A percentile compares a stretch with the other conserved stretches of the same genome.
These are phyloP conservation scores for Indri indri DNA, from an alignment of 2,113 vertebrate genomes.

Conservation along the genomic window DNA sequence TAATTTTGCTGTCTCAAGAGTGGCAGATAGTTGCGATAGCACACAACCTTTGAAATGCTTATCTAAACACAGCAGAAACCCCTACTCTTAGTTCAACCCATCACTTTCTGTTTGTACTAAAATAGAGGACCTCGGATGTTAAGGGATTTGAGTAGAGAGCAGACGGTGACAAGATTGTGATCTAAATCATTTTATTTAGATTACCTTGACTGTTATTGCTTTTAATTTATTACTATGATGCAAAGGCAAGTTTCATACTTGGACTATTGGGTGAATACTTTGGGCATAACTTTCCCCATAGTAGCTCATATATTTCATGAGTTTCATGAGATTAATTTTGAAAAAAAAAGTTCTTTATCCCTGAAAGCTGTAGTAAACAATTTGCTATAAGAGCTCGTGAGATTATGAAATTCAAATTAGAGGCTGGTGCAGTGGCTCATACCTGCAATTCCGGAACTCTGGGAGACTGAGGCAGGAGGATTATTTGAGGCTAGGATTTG, in stretches of 20 bases:
- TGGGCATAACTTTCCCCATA: background rate
- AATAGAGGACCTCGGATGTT: background rate
- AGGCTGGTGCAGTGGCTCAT: no score
- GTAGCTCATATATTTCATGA: background rate
- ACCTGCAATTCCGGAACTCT: no score
- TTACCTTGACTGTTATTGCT: background rate
- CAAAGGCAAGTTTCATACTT: background rate
- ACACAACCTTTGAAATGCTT: conserved; percentile 7
- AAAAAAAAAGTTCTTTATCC: background rate
- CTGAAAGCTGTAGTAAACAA: background rate
- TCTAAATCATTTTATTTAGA: background rate
- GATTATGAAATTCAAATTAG: background rate
- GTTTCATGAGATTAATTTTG: background rate
- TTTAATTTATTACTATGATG: background rate
- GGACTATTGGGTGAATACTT: background rate
- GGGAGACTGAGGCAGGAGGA: no score
- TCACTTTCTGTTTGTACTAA: background rate
- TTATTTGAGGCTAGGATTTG: no score
- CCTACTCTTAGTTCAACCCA: background rate
- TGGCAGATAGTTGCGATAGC: conserved; percentile 46
- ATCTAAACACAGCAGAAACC: conserved; percentile 42
- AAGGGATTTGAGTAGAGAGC: background rate
- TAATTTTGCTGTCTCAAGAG: conserved; percentile 47
- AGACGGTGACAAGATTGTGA: background rate
- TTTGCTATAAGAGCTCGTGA: background rate